Conservation (phyloP, 2,797 vertebrate genomes). For the Sitta carolinensis region DNA sequence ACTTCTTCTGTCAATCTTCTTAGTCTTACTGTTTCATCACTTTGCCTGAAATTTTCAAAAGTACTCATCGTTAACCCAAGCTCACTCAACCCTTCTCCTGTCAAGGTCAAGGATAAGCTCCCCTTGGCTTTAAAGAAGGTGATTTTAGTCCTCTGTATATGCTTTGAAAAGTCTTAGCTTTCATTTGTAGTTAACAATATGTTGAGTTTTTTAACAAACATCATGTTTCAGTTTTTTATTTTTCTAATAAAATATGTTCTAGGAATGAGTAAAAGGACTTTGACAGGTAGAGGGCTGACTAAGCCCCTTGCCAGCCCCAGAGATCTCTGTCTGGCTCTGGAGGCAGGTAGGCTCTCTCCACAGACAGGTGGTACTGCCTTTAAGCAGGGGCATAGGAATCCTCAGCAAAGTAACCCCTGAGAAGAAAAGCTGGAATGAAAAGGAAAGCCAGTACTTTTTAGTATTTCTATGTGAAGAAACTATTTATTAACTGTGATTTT, state of each 20-base stretch:
- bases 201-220: background rate
- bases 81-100: background rate
- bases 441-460: background rate
- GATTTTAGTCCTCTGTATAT: background rate
- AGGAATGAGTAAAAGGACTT: background rate
- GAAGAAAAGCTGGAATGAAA: background rate
- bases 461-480: background rate
- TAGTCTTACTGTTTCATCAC: conserved; percentile 51
- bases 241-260: background rate
- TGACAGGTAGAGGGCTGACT: background rate
- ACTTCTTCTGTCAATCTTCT: conserved; percentile 10
- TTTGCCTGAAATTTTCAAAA: conserved; percentile 25
- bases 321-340: background rate
- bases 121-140: background rate
- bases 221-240: background rate
- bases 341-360: background rate
- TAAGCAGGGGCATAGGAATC: background rate
- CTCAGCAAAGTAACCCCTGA: background rate
- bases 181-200: conserved; percentile 1
- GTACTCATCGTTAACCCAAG: background rate
- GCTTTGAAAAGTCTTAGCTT: conserved; percentile 23
- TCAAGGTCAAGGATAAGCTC: conserved; percentile 4
- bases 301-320: background rate
- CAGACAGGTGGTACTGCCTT: background rate
- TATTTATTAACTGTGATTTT: background rate